phyloP scores from a whole-genome alignment of 2,797 vertebrate genomes.

The Urosaurus nigricauda region DNA sequence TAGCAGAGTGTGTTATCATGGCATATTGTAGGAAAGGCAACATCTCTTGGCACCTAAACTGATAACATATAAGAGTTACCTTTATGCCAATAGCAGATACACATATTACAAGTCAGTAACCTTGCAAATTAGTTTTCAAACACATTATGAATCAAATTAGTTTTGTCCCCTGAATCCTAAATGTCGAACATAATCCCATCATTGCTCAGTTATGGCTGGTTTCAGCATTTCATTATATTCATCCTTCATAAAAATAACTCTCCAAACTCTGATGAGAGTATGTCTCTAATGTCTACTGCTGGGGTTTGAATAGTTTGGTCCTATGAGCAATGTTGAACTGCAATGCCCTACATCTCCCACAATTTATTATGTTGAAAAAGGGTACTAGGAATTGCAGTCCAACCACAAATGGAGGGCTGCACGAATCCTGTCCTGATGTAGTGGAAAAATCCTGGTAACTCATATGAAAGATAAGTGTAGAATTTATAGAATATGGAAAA shows the following conservation, averaged over 20 bases:
- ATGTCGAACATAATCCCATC: background rate
- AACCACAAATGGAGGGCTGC: no score
- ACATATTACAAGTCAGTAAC: background rate
- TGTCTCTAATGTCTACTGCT: background rate
- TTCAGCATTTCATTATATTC: no score
- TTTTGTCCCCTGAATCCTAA: background rate
- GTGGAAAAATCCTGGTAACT: background rate
- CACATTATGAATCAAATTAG: background rate
- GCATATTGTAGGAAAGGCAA: background rate
- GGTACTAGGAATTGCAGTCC: no score
- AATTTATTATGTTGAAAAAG: no score
- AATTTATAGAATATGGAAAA: background rate
- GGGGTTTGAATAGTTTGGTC: background rate
- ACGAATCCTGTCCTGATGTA: no score
- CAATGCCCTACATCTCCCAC: no score
- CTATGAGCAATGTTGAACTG: no score
- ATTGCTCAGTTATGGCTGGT: no score
- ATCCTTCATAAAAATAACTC: background rate
- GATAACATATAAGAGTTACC: background rate
- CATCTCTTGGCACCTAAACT: background rate
- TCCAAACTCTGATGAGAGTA: background rate
- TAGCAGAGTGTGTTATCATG: background rate
- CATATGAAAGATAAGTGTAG: background rate
- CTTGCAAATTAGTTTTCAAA: slow-evolving; percentile 1
- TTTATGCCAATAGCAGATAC: background rate